Evolutionary conservation across 2,888 invertebrate genomes (phyloP).

Genomic region (Limenitis camilla): DNA sequence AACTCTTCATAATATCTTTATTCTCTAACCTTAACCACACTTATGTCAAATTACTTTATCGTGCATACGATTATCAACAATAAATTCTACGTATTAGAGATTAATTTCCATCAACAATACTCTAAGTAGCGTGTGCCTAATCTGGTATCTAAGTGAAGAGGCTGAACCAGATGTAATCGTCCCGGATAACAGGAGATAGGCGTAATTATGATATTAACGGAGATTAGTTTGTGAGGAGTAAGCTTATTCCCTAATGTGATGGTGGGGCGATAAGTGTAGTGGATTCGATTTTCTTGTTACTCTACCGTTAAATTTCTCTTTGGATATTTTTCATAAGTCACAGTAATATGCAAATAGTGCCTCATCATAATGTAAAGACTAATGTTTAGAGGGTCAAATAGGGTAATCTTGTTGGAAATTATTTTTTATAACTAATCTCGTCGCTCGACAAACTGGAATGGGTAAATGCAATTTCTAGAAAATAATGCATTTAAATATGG

Average conservation of each 20-base stretch:
- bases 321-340: background rate
- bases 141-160: conserved; percentile 18
- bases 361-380: too few species aligned
- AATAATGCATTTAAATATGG: too few species aligned
- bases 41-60: background rate
- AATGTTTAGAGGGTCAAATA: too few species aligned
- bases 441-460: too few species aligned
- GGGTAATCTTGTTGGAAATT: too few species aligned
- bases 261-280: conserved; percentile 6
- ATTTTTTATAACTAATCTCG: too few species aligned
- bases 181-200: conserved; percentile 1
- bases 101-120: background rate
- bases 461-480: too few species aligned
- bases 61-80: background rate
- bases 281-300: background rate
- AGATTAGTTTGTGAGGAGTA: conserved; percentile 10
- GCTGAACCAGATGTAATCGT: conserved; percentile 15
- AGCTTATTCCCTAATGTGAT: conserved; percentile 18
- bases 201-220: conserved; percentile 29
- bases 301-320: background rate
- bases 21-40: too few species aligned
- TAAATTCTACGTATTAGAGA: background rate
- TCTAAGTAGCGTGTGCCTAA: conserved; percentile 15
- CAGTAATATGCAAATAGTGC: too few species aligned
- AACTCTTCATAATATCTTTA: too few species aligned